Percentiles rank a stretch among this genome's conserved stretches.
Evolutionary conservation across 2,888 invertebrate species (phyloP).

Genomic region (Pedicia rivosa): DNA sequence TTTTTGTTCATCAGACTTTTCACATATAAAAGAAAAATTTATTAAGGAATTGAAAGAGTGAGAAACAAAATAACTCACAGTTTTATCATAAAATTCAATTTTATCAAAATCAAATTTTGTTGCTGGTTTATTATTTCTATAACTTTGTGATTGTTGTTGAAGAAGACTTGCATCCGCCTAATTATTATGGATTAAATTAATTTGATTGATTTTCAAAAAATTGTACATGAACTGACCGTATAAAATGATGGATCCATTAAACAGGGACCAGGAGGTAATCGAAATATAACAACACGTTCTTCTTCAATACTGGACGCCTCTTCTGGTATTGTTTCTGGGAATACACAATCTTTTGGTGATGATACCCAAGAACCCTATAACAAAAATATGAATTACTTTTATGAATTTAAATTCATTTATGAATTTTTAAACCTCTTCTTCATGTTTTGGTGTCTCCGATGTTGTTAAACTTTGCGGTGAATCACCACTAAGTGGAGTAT

Average conservation of each 20-base stretch:
- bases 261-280: conserved; percentile 60
- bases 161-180: conserved; percentile 66
- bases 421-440: conserved; percentile 22
- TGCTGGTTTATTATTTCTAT: conserved; percentile 20
- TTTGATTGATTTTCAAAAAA: conserved; percentile 1
- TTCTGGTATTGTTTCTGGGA: conserved; percentile 85
- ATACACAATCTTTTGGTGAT: conserved; percentile 74
- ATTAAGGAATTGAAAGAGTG: too few relatives aligned
- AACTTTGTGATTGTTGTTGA: conserved; percentile 34
- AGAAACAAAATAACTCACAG: background rate
- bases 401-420: background rate
- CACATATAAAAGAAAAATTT: too few relatives aligned
- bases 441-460: conserved; percentile 26
- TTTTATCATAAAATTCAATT: conserved; percentile 19
- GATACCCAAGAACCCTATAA: conserved; percentile 56
- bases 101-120: conserved; percentile 30
- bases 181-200: conserved; percentile 10
- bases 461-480: conserved; percentile 26
- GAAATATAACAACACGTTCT: conserved; percentile 80
- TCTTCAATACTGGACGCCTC: conserved; percentile 87
- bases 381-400: too few relatives aligned
- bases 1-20: too few relatives aligned
- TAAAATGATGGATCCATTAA: conserved; percentile 65
- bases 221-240: conserved; percentile 36
- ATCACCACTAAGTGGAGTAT: conserved; percentile 26